Evolutionary conservation across 2,797 vertebrate genomes (phyloP).

Genomic region (Pseudomugil tenellus): DNA sequence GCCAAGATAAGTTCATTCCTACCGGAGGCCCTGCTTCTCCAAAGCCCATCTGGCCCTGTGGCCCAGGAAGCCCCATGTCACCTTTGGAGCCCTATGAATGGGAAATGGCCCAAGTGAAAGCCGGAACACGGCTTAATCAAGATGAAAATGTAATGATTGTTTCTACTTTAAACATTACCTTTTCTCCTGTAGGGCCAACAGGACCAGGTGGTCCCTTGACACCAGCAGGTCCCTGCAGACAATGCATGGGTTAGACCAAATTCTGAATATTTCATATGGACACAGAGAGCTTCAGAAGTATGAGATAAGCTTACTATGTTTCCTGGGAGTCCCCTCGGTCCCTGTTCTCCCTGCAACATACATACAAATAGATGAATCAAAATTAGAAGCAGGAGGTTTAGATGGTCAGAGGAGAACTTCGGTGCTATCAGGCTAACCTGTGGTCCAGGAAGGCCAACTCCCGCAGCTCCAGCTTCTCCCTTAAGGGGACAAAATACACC

Average conservation of each 20-base stretch:
- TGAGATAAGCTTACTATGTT: constrained; percentile 63
- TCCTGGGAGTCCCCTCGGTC: constrained; percentile 79
- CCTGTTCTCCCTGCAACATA: constrained; percentile 76
- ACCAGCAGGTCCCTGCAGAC: constrained; percentile 74
- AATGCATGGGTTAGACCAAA: constrained; percentile 23
- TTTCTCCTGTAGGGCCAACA: constrained; percentile 70
- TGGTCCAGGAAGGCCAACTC: constrained; percentile 69
- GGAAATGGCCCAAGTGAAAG: neutral
- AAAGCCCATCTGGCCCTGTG: constrained; percentile 80
- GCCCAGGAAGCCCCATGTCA: constrained; percentile 82
- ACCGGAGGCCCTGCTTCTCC: constrained; percentile 84
- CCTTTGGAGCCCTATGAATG: constrained; percentile 84
- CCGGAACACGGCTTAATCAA: neutral
- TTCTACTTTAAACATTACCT: constrained; percentile 56
- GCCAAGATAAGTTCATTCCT: constrained; percentile 49
- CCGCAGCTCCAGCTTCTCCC: constrained; percentile 77
- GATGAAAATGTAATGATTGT: neutral
- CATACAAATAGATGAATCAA: neutral
- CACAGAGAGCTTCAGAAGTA: constrained; percentile 3
- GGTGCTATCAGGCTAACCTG: constrained; percentile 66
- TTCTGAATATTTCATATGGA: neutral
- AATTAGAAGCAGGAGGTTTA: neutral
- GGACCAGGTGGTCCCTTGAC: constrained; percentile 68
- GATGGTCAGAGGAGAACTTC: neutral
- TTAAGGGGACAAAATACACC: constrained; percentile 41